Evolutionary conservation across 2,113 vertebrate species (phyloP), one percentile per base, ranked within the genome.

Genomic region (Eurystomus gularis): DNA sequence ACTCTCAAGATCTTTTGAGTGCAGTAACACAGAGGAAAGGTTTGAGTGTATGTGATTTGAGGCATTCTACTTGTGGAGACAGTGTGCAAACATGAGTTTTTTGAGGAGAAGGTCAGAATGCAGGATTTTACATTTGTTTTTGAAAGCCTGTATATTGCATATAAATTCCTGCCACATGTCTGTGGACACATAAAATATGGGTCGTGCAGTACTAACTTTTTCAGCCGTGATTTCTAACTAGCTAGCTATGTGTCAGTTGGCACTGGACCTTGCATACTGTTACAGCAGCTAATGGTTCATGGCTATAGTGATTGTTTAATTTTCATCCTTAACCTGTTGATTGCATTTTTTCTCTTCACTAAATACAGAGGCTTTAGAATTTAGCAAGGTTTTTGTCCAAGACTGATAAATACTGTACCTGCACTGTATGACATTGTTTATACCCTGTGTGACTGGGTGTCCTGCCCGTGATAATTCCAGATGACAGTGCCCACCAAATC

Each of bases 391-490:
- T 83, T 83, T 82, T 87, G 46, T 37, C n/a, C 25, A 54, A 25
- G 46, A 4, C 40, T 71, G 17, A 28, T 61, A 17, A 71, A 78
- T n/a, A 72, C 64, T 86, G 60, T 18, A 78, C 31, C 21, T 93
- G 37, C 9, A 2, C 8, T 44, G 37, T 6, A 5, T 55, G 72
- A 17, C 0, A 0, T 49, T 0, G 0, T 73, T 70, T 76, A 25
- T 25, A 11, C 37, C 17, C 10, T 55, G 13, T 29, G 33, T 70
- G 46, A 35, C 29, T 57, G 11, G 60, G 37, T 70, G 86, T 66
- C 29, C 61, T 68, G 68, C 26, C 17, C 0, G 0, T 55, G 73
- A 21, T 28, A 5, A 8, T 68, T 76, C 13, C 15, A 42, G 29
- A 37, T 33, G 24, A 29, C 5, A 18, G 17, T 70, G 55, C 33